phyloP scores from a whole-genome alignment of 1,140 invertebrate genomes.

The Spodoptera frugiperda region DNA sequence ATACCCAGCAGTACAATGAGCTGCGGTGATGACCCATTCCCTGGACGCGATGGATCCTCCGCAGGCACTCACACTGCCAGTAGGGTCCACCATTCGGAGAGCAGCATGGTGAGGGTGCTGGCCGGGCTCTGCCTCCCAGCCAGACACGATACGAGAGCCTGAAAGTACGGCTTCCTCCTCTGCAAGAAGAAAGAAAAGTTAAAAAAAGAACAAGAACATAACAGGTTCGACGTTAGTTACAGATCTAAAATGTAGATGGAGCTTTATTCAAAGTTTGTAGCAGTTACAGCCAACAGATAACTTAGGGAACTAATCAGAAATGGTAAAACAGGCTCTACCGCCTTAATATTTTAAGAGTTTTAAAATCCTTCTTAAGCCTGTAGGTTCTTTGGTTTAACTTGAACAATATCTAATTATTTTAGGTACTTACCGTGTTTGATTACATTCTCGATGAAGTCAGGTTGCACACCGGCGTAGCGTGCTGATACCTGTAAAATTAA shows the following conservation, averaged over 20 bases:
- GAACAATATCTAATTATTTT: too few species aligned
- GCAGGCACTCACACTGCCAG: conserved; percentile 78
- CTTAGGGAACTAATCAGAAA: too few species aligned
- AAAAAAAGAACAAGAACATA: too few species aligned
- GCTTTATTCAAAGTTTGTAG: too few species aligned
- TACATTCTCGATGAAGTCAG: conserved; percentile 55
- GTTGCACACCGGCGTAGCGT: conserved; percentile 34
- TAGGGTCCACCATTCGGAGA: conserved; percentile 70
- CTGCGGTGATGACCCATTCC: conserved; percentile 87
- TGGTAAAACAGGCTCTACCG: too few species aligned
- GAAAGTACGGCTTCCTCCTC: neutral
- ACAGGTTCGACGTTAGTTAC: neutral
- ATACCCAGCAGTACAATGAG: conserved; percentile 87
- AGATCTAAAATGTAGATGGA: too few species aligned
- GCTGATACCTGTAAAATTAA: conserved; percentile 46
- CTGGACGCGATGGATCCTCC: conserved; percentile 87
- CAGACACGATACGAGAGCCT: conserved; percentile 70
- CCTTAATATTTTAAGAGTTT: too few species aligned
- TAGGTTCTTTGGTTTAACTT: too few species aligned
- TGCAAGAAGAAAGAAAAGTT: neutral
- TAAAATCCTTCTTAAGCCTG: too few species aligned
- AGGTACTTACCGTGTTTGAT: conserved; percentile 42
- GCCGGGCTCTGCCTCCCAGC: conserved; percentile 74
- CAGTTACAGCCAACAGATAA: too few species aligned
- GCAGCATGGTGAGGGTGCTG: conserved; percentile 86